Base-by-base conservation (phyloP, 2,888 invertebrate genomes). In the Drosophila limbata region DNA sequence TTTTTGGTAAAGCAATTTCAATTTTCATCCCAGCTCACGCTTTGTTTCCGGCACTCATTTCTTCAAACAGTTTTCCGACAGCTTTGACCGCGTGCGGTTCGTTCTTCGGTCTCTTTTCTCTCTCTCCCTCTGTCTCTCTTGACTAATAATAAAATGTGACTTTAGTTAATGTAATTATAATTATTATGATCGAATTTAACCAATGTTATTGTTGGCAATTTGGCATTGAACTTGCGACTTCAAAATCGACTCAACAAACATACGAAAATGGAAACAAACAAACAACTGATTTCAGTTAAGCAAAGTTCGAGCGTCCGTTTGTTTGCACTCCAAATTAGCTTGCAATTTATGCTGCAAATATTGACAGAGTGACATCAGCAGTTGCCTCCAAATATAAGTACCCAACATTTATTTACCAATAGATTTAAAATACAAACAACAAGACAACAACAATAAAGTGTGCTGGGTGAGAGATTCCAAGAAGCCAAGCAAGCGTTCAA, bases 291-390 rank as follows among this genome's bases (percentile, higher is more conserved):
- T 76, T 65, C 51, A 61, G 47, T 70, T 75, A 56, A 66, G 66
- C 69, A 73, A 67, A 71, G 63, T 73, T 60, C 21, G 51, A 48
- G 48, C 21, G 25, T 25, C 28, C 28, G 28, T 8, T 61, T 85
- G 76, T 84, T 84, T 88, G 73, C 83, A 60, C 61, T 63, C 60
- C 55, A 74, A 85, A 88, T 84, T 77, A 70, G 84, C 75, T 79
- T 87, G 77, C 74, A 71, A 85, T 75, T 78, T 72, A 42, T 68
- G 59, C 40, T 37, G 52, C 68, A 86, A 86, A 88, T 77, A 86
- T 88, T 88, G 86, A 71, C 76, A 28, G 48, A 70, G 59, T 88
- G 88, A 86, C 84, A 86, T 83, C 86, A 88, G 74, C 63, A 59
- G 48, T 57, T 60, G 57, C 33, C 35, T 35, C 39, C 59, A 68